Conservation (phyloP, 2,888 invertebrate species). For the Drosophila anomelani region DNA sequence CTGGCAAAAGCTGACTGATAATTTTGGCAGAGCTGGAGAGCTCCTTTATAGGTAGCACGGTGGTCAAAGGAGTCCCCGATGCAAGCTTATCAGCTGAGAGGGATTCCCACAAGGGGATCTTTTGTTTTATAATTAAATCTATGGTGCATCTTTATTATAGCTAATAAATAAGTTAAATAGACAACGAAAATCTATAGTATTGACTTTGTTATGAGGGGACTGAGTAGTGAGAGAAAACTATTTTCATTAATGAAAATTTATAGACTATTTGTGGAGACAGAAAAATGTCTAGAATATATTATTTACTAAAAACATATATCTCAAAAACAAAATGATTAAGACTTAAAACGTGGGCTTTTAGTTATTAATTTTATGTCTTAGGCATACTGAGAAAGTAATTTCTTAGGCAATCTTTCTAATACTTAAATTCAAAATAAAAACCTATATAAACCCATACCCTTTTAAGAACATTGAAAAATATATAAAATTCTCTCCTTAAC, state of each 20-base stretch:
- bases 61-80: slow-evolving; percentile 13
- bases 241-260: background rate
- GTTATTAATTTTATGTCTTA: no score
- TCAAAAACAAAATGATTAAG: background rate
- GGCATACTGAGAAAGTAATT: background rate
- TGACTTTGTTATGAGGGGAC: background rate
- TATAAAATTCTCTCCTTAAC: no score
- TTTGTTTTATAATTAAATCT: background rate
- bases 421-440: no score
- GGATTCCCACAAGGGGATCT: slow-evolving; percentile 3
- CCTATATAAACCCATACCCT: no score
- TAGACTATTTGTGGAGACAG: background rate
- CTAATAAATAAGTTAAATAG: background rate
- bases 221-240: background rate
- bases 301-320: background rate
- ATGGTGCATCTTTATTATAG: background rate
- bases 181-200: background rate
- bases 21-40: no score
- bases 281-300: background rate
- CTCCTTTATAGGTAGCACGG: slow-evolving; percentile 25
- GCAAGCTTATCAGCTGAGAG: slow-evolving; percentile 1
- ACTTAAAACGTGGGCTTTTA: background rate
- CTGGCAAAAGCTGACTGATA: slow-evolving; percentile 14
- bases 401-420: background rate
- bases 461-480: no score